Conservation (phyloP, 2,797 vertebrate species). For the Masticophis lateralis region DNA sequence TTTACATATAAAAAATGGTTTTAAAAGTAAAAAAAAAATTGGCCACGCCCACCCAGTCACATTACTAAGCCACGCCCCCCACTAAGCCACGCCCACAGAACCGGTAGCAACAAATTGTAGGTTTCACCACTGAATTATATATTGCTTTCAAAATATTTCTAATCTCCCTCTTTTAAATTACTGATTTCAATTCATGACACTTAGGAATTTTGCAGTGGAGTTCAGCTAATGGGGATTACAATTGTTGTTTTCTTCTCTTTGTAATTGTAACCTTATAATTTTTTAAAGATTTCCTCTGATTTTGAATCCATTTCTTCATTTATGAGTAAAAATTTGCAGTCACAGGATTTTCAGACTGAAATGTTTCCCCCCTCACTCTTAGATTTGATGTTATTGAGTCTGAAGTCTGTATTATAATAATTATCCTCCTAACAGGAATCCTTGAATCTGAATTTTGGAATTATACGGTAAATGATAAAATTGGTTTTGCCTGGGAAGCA, state of each 20-base stretch:
- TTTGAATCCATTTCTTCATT: neutral
- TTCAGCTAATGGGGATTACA: neutral
- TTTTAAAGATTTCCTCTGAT: neutral
- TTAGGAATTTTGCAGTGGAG: neutral
- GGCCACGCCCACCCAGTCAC: too few relatives aligned
- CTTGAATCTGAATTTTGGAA: constrained; percentile 76
- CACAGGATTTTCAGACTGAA: constrained; percentile 23
- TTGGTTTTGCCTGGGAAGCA: constrained; percentile 48
- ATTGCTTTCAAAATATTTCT: constrained; percentile 2
- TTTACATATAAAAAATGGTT: too few relatives aligned
- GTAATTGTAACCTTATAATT: neutral
- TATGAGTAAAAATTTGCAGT: constrained; percentile 7
- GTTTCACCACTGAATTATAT: neutral
- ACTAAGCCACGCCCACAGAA: too few relatives aligned
- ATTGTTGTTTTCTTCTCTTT: neutral
- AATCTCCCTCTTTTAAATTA: neutral
- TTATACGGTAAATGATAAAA: constrained; percentile 67
- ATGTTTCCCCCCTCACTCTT: constrained; percentile 65
- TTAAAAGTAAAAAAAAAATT: too few relatives aligned
- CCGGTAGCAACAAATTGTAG: too few relatives aligned
- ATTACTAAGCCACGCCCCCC: too few relatives aligned
- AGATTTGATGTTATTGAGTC: constrained; percentile 79
- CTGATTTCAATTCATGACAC: neutral
- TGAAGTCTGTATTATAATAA: constrained; percentile 69
- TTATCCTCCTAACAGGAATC: constrained; percentile 70